Base-by-base conservation (phyloP, 1,140 invertebrate species). In the Aculops lycopersici region DNA sequence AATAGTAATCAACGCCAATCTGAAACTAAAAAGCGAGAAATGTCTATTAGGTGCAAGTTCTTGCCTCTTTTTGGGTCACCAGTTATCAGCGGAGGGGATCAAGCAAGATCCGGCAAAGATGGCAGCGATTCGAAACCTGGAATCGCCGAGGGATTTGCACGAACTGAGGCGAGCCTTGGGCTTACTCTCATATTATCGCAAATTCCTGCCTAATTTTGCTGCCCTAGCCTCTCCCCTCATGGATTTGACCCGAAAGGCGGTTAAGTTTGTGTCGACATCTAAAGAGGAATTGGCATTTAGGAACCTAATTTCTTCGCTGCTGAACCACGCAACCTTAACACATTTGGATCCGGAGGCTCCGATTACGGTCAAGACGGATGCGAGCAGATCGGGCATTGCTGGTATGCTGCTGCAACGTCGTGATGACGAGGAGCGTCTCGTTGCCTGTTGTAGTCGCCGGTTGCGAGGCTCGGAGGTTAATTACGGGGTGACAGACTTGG, bases 401-500 rank as follows among this genome's bases (percentile, higher is more conserved):
- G 49, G 43, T 12, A 43, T 50, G 12, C 19, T 49, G 12, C 43
- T 38, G 2, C 48, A 50, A 38, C n/a, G 17, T 12, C 5, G 17
- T 16, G 17, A 37, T 8, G 37, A 37, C 5, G 37, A 17, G 5
- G 5, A 16, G 37, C 8, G 16, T 8, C 8, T 17, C 5, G 4
- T 39, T 8, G 37, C 41, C 3, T 42, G 36, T 35, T 35, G 36
- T 3, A 40, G 36, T 20, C 13, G 41, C 14, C 21, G 21, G 12
- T 35, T 42, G 5, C 39, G 36, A 3, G 41, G 38, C 17, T 14
- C 13, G 14, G 41, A 42, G 35, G 14, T 14, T 3, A 4, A 35
- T 13, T 48, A 48, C 40, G 40, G 43, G 14, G 39, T 42, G 20
- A 47, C 44, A 5, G 45, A 48, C 35, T 43, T 45, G 20, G 45